Evolutionary conservation across 2,797 vertebrate species (phyloP), one percentile per base, ranked within the genome.

Genomic region (Tympanoctomys barrerae): DNA sequence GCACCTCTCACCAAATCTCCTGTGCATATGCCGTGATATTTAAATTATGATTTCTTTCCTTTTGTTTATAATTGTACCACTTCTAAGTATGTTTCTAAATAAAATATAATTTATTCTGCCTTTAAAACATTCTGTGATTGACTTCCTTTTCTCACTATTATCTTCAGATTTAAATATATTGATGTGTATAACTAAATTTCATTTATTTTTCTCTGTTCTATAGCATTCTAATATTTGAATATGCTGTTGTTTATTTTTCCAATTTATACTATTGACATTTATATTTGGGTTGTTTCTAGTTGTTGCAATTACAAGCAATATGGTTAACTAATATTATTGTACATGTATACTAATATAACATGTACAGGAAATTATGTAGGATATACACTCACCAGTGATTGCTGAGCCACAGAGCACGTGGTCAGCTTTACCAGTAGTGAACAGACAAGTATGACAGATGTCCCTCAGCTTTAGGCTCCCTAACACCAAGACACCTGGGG

Each of bases 131-230:
- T 96, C 24, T 90, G 0, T 73, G n/a, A 46, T 68, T 90, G 31
- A 13, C 52, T 79, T 96, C 49, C 94, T 90, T 88, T 80, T 96
- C 28, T 96, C 57, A 95, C 14, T 82, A 87, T 52, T 87, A 78
- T 70, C 78, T 12, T 91, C 52, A 93, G 52, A 83, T 59, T 83
- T 91, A 8, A 83, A 94, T 95, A 75, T 84, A 94, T 64, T 70
- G 42, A 39, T 93, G 4, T 21, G n/a, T 39, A 14, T 75, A 94
- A 82, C 36, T 83, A 21, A 61, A 91, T 89, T 89, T 86, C 39
- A 75, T 62, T 81, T 49, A 61, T 93, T 93, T 75, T 88, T 92
- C 52, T 90, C 68, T 83, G 24, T 94, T 87, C n/a, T 91, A 22
- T 68, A 79, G 64, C 24, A 84, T 84, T 93, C 42, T 19, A 28